Conservation (phyloP, 2,888 invertebrate genomes). For the Bruchidius siliquastri region DNA sequence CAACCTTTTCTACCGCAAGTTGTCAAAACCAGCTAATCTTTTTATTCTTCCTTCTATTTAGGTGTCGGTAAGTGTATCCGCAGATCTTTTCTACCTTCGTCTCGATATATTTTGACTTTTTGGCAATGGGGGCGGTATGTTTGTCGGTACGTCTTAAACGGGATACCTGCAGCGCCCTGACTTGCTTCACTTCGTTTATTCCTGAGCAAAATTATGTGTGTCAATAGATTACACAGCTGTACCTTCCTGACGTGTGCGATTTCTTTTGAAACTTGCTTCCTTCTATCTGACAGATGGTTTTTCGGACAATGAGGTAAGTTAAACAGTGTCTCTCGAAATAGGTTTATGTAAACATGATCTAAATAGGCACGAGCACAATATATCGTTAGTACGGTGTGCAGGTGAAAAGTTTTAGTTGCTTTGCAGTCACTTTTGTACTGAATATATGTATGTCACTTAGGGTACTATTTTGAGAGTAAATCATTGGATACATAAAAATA, state of each 20-base stretch:
- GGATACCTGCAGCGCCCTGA: not conserved
- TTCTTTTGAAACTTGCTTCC: not conserved
- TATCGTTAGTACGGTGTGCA: not conserved
- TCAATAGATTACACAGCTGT: not conserved
- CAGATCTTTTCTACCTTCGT: not conserved
- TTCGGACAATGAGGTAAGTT: not conserved
- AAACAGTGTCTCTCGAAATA: not conserved
- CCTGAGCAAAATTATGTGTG: not conserved
- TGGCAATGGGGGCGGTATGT: slow-evolving; percentile 30
- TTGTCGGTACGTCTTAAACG: slow-evolving; percentile 17
- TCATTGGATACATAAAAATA: too few relatives aligned
- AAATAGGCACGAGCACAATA: not conserved
- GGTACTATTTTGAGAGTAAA: too few relatives aligned
- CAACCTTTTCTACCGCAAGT: slow-evolving; percentile 48
- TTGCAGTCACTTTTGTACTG: not conserved
- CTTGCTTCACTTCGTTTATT: not conserved
- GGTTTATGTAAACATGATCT: not conserved
- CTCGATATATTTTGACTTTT: slow-evolving; percentile 33
- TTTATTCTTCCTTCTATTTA: slow-evolving; percentile 21
- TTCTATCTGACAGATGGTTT: not conserved
- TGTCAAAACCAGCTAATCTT: slow-evolving; percentile 48
- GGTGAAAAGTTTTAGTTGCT: not conserved
- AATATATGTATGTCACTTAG: too few relatives aligned
- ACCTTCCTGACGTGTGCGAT: not conserved
- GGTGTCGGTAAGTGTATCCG: not conserved